Evolutionary conservation across 1,140 invertebrate genomes (phyloP), one percentile per base, ranked within the genome.

Genomic region (Panagrolaimus sp.): DNA sequence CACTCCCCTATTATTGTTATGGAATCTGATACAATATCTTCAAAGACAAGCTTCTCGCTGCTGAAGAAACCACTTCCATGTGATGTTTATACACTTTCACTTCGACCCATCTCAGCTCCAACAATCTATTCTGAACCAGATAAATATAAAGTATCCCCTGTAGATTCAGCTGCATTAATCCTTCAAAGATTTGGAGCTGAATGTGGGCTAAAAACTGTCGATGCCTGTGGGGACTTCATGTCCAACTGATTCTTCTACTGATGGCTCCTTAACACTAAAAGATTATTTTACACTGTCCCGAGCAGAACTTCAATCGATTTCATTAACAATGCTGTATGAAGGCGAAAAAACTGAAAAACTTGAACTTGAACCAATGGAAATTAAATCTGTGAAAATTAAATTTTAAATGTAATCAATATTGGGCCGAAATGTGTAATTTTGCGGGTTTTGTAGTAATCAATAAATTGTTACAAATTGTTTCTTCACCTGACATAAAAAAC

Each of bases 1-100:
- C 16, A 48, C 9, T 66, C 42, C 23, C 65, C 65, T 4, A 11
- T 31, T 11, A n/a, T 64, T n/a, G 63, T 64, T 38, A 46, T 43
- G 16, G 38, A 38, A 42, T 27, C 13, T 38, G 27, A 20, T 1
- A n/a, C 20, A n/a, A n/a, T n/a, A n/a, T n/a, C n/a, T 11, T 4
- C 11, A 16, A 20, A 20, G 5, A 4, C 20, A 46, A 31, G 38
- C 11, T 20, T 64, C 5, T 20, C 14, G 1, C 11, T 23, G 5
- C 9, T 64, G 8, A 16, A 42, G 8, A 38, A 42, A 0, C 38
- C 38, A 9, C 44, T 64, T 20, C 63, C 63, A 64, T 64, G 63
- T 23, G 63, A 64, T 45, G 14, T 64, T 1, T 31, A 64, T 64
- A 11, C 44, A 11, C 11, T 64, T 5, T 20, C 63, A 9, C 38